Conservation (phyloP, 2,888 invertebrate genomes). For the Sphecodes monilicornis region DNA sequence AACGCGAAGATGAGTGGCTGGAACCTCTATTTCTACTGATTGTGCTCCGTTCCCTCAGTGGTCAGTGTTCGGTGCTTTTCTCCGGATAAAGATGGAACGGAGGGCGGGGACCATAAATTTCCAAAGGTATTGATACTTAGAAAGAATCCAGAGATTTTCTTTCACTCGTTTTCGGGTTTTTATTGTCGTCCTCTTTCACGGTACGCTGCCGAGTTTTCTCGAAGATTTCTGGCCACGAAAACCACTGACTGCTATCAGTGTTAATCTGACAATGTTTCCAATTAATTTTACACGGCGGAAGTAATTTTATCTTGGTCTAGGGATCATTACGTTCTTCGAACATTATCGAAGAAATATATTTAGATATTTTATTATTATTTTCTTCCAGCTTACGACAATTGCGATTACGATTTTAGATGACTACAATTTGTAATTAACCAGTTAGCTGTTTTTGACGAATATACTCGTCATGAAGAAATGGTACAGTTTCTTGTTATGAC, state of each 20-base stretch:
- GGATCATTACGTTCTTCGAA: too few species aligned
- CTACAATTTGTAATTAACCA: too few species aligned
- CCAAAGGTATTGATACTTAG: conserved; percentile 44
- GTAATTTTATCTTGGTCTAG: not conserved
- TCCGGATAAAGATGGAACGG: conserved; percentile 1
- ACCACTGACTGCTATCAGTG: not conserved
- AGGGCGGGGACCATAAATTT: conserved; percentile 54
- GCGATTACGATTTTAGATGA: too few species aligned
- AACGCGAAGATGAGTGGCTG: conserved; percentile 54
- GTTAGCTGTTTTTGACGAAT: too few species aligned
- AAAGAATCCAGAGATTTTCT: conserved; percentile 30
- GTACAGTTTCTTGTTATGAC: too few species aligned
- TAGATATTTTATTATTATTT: too few species aligned
- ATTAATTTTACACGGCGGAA: not conserved
- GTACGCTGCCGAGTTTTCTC: not conserved
- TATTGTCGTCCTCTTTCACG: conserved; percentile 22
- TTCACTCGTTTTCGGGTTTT: conserved; percentile 21
- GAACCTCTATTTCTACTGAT: conserved; percentile 37
- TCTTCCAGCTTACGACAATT: too few species aligned
- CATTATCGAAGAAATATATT: too few species aligned
- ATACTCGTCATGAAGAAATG: too few species aligned
- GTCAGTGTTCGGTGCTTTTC: conserved; percentile 15
- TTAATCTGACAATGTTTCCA: conserved; percentile 23
- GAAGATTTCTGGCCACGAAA: not conserved
- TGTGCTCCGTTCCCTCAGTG: conserved; percentile 30